Conservation (phyloP, 2,888 invertebrate genomes). For the Drosophila melanocephala region DNA sequence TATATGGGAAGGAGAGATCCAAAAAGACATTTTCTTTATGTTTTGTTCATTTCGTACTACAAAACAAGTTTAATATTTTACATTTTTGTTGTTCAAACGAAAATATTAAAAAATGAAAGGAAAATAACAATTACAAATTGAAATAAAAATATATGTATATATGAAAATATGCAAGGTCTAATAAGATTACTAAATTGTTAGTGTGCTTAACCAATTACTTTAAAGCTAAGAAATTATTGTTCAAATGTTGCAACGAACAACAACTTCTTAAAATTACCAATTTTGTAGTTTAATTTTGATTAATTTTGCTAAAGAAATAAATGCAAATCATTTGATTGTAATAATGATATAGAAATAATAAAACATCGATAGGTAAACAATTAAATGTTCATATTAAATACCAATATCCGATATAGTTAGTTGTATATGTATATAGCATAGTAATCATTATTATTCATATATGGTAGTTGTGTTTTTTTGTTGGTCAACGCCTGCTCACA, state of each 20-base stretch:
- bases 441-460: conserved; percentile 43
- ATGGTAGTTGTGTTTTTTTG: conserved; percentile 32
- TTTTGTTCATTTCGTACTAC: conserved; percentile 59
- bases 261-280: conserved; percentile 8
- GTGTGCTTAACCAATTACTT: conserved; percentile 30
- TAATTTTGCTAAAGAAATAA: conserved; percentile 14
- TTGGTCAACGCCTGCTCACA: conserved; percentile 40
- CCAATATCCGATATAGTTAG: conserved; percentile 71
- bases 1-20: conserved; percentile 80
- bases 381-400: conserved; percentile 59
- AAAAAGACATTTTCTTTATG: conserved; percentile 84
- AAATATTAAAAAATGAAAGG: conserved; percentile 13
- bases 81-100: conserved; percentile 56
- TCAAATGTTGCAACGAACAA: conserved; percentile 24
- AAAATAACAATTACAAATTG: conserved; percentile 48
- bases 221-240: conserved; percentile 18
- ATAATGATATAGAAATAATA: conserved; percentile 41
- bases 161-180: conserved; percentile 44
- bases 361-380: conserved; percentile 75
- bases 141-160: conserved; percentile 28
- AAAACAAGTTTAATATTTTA: conserved; percentile 64
- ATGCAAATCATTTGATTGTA: conserved; percentile 34
- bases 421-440: conserved; percentile 55
- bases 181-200: conserved; percentile 46
- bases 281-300: not conserved